Percentiles rank a stretch among this genome's conserved stretches.
These are phyloP conservation scores for Tetragonula carbonaria DNA, from an alignment of 2,888 invertebrate species.

Conservation along the genomic window DNA sequence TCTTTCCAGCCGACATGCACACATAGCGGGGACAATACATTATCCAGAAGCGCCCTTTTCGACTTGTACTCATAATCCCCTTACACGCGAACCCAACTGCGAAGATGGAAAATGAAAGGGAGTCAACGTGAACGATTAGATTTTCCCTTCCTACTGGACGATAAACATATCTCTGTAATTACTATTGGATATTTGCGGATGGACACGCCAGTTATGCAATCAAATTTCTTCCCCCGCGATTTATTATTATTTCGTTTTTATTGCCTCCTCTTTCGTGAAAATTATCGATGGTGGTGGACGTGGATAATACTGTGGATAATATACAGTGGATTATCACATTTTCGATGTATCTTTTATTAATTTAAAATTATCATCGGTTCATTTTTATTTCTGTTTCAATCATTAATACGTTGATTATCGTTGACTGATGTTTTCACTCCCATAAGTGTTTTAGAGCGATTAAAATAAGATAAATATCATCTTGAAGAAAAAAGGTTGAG, in stretches of 20 bases:
- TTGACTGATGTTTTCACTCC: no score
- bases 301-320: not conserved
- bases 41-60: constrained; percentile 56
- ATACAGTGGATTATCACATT: not conserved
- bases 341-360: not conserved
- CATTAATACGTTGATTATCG: no score
- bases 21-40: constrained; percentile 44
- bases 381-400: no score
- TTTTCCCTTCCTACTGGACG: constrained; percentile 41
- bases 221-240: not conserved
- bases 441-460: no score
- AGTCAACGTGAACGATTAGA: constrained; percentile 57
- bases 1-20: constrained; percentile 51
- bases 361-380: no score
- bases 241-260: constrained; percentile 10
- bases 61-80: constrained; percentile 66
- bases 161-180: constrained; percentile 60
- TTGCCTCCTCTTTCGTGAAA: not conserved
- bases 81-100: constrained; percentile 50
- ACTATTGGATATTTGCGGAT: constrained; percentile 54
- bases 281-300: not conserved
- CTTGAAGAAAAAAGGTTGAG: no score
- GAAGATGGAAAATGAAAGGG: constrained; percentile 62
- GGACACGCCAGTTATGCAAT: constrained; percentile 32
- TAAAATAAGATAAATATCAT: no score